These are phyloP conservation scores for Lasiommata megera DNA, from an alignment of 2,888 invertebrate species.

Conservation along the genomic window DNA sequence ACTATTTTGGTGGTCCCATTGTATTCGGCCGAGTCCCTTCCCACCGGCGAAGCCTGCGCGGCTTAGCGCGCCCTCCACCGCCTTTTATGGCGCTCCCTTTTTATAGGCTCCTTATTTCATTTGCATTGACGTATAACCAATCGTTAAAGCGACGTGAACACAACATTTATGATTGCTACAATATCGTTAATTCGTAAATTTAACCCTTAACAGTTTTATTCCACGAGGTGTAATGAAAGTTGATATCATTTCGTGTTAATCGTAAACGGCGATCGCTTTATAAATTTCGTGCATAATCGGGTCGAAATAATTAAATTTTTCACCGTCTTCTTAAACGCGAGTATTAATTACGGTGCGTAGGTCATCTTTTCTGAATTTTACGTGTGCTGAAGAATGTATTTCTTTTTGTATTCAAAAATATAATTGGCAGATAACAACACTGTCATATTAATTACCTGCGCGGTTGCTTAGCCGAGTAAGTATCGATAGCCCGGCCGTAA, in stretches of 20 bases:
- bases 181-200: conserved; percentile 33
- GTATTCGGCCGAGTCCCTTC: conserved; percentile 61
- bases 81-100: conserved; percentile 63
- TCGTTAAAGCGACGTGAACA: conserved; percentile 46
- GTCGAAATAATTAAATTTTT: conserved; percentile 22
- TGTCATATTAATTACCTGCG: conserved; percentile 26
- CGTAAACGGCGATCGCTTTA: conserved; percentile 25
- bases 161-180: conserved; percentile 35
- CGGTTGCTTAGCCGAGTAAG: conserved; percentile 20
- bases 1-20: conserved; percentile 78
- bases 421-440: too few species aligned
- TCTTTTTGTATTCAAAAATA: too few species aligned
- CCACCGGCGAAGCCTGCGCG: conserved; percentile 43
- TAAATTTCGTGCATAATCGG: conserved; percentile 22
- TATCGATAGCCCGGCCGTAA: conserved; percentile 25
- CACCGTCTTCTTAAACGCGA: not conserved
- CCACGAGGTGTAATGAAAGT: conserved; percentile 32
- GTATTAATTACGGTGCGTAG: conserved; percentile 22
- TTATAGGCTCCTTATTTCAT: conserved; percentile 67
- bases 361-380: conserved; percentile 8
- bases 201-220: conserved; percentile 27
- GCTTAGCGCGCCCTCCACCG: conserved; percentile 57
- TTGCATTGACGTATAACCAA: conserved; percentile 57
- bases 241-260: conserved; percentile 31
- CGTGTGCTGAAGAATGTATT: conserved; percentile 23